Conservation (phyloP, 2,888 invertebrate species). For the Steinernema hermaphroditum region DNA sequence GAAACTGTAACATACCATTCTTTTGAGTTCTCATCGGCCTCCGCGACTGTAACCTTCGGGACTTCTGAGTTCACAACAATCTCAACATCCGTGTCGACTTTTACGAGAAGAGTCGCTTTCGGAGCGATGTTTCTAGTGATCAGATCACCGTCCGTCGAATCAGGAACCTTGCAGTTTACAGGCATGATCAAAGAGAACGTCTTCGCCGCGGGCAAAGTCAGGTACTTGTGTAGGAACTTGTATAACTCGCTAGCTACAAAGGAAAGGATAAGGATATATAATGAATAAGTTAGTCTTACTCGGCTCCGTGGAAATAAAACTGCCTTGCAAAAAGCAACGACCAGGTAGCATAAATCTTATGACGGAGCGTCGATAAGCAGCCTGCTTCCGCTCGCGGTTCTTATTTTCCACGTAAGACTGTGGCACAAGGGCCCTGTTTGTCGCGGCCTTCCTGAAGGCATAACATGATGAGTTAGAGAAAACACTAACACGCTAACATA, state of each 20-base stretch:
- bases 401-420: conserved; percentile 44
- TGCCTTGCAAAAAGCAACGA: background rate
- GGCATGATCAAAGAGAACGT: background rate
- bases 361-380: conserved; percentile 52
- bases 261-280: background rate
- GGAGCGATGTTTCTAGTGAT: background rate
- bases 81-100: background rate
- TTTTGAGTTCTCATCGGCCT: background rate
- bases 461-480: conserved; percentile 34
- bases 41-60: background rate
- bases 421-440: conserved; percentile 49
- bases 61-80: background rate
- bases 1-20: background rate
- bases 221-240: background rate
- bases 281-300: too few relatives aligned
- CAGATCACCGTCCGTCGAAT: background rate
- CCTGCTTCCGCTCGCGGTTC: conserved; percentile 49
- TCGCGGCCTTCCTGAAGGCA: conserved; percentile 37
- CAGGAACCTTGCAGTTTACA: background rate
- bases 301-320: conserved; percentile 25
- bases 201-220: background rate
- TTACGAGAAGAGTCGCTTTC: background rate
- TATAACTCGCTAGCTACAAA: background rate
- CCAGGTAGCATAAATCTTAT: conserved; percentile 50
- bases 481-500: conserved; percentile 32